Percentiles rank a stretch among this genome's conserved stretches.
These are phyloP conservation scores for Drosophila malerkotliana DNA, from an alignment of 1,140 invertebrate genomes.

Conservation along the genomic window DNA sequence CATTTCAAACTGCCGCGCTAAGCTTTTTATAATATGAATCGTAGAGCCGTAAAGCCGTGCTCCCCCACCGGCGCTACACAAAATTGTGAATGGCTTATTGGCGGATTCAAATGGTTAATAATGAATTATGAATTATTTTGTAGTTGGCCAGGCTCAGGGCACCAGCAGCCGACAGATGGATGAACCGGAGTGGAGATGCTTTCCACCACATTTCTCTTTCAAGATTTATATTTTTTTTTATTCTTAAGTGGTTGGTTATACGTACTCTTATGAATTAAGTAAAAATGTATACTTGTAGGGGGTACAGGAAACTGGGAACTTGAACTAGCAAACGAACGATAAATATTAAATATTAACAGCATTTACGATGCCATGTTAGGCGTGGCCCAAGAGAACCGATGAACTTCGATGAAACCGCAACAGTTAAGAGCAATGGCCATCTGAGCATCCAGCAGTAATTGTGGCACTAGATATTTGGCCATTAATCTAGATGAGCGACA, in stretches of 20 bases:
- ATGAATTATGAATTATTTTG: constrained; percentile 42
- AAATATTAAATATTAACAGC: constrained; percentile 31
- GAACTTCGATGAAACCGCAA: constrained; percentile 2
- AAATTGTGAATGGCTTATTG: constrained; percentile 35
- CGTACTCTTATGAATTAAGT: constrained; percentile 33
- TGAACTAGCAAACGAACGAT: constrained; percentile 11
- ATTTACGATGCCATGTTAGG: constrained; percentile 9
- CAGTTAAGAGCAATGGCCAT: constrained; percentile 15
- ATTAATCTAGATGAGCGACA: constrained; percentile 70
- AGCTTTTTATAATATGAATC: constrained; percentile 59
- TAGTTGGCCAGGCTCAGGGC: constrained; percentile 39
- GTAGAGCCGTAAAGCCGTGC: not conserved
- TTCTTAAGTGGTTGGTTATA: not conserved
- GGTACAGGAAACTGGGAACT: constrained; percentile 6
- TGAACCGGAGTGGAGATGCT: constrained; percentile 1
- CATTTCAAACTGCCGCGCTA: constrained; percentile 44
- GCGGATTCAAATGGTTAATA: constrained; percentile 24
- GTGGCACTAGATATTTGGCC: constrained; percentile 52
- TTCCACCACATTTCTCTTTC: constrained; percentile 20
- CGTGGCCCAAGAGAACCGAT: constrained; percentile 9
- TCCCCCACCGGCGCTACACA: constrained; percentile 8
- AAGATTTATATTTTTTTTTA: constrained; percentile 3
- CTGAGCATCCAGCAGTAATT: constrained; percentile 27
- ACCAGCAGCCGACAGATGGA: constrained; percentile 23
- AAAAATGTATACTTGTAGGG: constrained; percentile 15